These are phyloP conservation scores for Calidris pugnax DNA, from an alignment of 2,113 vertebrate species.

Conservation along the genomic window DNA sequence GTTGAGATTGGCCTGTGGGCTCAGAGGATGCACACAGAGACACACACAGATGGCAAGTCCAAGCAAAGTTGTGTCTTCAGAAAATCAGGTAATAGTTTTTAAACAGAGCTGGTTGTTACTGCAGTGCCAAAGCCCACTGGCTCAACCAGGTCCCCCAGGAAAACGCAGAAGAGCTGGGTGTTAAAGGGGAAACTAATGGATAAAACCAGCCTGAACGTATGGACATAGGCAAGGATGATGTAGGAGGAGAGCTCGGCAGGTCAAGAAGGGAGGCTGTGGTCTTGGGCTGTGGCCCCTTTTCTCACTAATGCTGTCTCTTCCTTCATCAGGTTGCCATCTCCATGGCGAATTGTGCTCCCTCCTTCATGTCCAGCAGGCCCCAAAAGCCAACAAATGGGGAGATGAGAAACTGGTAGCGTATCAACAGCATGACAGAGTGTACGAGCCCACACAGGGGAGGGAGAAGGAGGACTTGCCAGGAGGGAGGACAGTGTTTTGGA, in stretches of 20 bases:
- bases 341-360: neutral
- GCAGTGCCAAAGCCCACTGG: neutral
- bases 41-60: neutral
- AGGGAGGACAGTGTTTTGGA: neutral
- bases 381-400: accelerated
- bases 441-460: neutral
- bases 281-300: neutral
- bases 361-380: accelerated
- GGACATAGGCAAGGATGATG: neutral
- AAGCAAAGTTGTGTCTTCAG: neutral
- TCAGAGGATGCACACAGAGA: neutral
- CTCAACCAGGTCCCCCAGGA: neutral
- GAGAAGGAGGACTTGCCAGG: neutral
- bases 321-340: neutral
- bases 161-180: neutral
- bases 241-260: neutral
- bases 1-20: neutral
- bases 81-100: neutral
- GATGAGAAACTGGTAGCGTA: neutral
- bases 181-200: neutral
- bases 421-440: neutral
- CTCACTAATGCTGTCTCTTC: neutral
- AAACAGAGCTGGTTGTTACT: neutral
- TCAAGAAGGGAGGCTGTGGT: too few relatives aligned
- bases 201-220: neutral